A percentile compares a stretch with the other conserved stretches of the same genome.
These are phyloP conservation scores for Patella vulgata DNA, from an alignment of 1,140 invertebrate genomes.

Conservation along the genomic window DNA sequence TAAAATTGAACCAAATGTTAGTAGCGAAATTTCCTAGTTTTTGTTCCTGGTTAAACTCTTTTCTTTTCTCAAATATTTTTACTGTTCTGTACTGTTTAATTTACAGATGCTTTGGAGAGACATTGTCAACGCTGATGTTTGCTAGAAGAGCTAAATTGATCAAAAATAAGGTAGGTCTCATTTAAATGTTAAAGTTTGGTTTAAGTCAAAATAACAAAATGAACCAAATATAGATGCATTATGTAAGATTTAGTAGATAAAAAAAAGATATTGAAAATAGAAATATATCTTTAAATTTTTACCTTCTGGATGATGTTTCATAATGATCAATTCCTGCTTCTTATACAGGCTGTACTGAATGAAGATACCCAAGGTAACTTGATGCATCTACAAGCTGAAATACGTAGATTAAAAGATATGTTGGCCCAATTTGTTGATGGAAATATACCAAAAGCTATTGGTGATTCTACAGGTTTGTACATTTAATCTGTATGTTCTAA, in stretches of 20 bases:
- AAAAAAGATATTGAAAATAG: too few species aligned
- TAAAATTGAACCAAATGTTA: too few species aligned
- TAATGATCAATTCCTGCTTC: background rate
- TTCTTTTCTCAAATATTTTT: too few species aligned
- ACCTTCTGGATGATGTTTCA: too few species aligned
- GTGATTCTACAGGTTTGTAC: background rate
- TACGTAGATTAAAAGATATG: constrained; percentile 51
- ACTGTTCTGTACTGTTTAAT: too few species aligned
- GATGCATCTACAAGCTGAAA: constrained; percentile 53
- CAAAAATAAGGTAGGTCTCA: constrained; percentile 58
- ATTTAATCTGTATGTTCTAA: too few species aligned
- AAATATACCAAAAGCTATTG: background rate
- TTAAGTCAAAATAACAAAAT: background rate
- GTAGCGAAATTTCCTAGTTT: too few species aligned
- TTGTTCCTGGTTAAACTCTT: too few species aligned
- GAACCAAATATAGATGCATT: background rate
- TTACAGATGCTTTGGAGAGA: constrained; percentile 63
- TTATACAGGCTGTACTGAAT: constrained; percentile 58
- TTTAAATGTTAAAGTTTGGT: background rate
- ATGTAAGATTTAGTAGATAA: background rate
- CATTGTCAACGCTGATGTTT: constrained; percentile 62
- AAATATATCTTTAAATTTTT: too few species aligned
- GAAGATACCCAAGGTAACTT: constrained; percentile 60
- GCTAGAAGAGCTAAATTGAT: constrained; percentile 62
- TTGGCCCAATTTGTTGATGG: constrained; percentile 15